A percentile compares a stretch with the other conserved stretches of the same genome.
phyloP scores from a whole-genome alignment of 1,140 invertebrate species.

The Samia ricini region DNA sequence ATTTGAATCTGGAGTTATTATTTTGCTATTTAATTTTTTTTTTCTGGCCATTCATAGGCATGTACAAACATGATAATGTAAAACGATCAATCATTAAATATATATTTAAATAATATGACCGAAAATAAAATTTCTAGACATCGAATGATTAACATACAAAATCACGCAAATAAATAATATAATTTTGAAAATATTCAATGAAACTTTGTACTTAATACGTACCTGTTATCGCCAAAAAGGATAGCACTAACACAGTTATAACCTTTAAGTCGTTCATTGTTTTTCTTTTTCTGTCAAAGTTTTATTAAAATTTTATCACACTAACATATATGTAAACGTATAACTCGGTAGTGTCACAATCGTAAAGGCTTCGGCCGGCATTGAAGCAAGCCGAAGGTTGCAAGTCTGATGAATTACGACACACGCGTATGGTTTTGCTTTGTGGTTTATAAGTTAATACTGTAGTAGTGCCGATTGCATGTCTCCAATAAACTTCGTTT shows the following conservation, averaged over 20 bases:
- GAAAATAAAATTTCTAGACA: background rate
- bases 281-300: constrained; percentile 19
- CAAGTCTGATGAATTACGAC: constrained; percentile 44
- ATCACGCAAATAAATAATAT: background rate
- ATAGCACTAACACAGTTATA: constrained; percentile 39
- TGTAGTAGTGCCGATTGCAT: constrained; percentile 23
- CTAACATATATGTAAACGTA: constrained; percentile 42
- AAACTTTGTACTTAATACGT: constrained; percentile 20
- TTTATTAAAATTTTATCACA: constrained; percentile 44
- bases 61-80: too few relatives aligned
- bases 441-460: constrained; percentile 29
- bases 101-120: too few relatives aligned
- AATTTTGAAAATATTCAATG: background rate
- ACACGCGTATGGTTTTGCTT: constrained; percentile 32
- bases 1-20: too few relatives aligned
- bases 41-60: too few relatives aligned
- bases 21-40: too few relatives aligned
- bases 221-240: constrained; percentile 44
- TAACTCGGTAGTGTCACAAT: constrained; percentile 38
- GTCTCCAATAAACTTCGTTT: background rate
- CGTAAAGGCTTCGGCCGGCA: constrained; percentile 39
- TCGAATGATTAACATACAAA: background rate
- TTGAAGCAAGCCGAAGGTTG: constrained; percentile 44
- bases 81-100: too few relatives aligned
- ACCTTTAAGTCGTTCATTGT: constrained; percentile 44